Evolutionary conservation across 2,888 invertebrate species (phyloP).

Genomic region (Glaucopsyche alexis): DNA sequence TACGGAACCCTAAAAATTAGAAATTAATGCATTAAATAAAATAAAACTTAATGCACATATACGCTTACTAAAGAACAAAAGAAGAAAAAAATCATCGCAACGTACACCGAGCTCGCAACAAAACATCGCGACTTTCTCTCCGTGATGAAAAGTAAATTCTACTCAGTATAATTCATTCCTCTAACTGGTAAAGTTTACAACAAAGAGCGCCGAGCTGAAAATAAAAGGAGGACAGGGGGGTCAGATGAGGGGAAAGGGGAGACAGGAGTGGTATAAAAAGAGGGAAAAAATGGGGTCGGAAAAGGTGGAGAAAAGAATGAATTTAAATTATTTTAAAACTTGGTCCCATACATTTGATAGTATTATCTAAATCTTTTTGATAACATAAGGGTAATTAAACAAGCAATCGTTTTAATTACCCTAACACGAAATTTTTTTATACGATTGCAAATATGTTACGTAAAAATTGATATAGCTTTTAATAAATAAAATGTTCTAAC

Average conservation of each 20-base stretch:
- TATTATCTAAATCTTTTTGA: neutral
- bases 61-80: neutral
- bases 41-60: neutral
- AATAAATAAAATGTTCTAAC: too few species aligned
- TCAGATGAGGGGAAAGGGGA: neutral
- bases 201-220: neutral
- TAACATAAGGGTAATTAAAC: too few species aligned
- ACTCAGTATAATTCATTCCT: slow-evolving; percentile 15
- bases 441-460: neutral
- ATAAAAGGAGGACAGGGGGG: slow-evolving; percentile 1
- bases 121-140: neutral
- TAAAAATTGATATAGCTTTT: too few species aligned
- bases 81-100: neutral
- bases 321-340: neutral
- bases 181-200: slow-evolving; percentile 7
- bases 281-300: neutral
- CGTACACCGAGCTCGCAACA: neutral
- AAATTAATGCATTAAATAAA: neutral
- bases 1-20: too few species aligned
- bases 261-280: neutral
- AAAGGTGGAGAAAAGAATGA: neutral
- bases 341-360: neutral
- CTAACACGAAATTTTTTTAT: too few species aligned
- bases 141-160: slow-evolving; percentile 1
- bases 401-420: too few species aligned